These are phyloP conservation scores for Oscheius sp. DNA, from an alignment of 2,888 invertebrate species.

Conservation along the genomic window DNA sequence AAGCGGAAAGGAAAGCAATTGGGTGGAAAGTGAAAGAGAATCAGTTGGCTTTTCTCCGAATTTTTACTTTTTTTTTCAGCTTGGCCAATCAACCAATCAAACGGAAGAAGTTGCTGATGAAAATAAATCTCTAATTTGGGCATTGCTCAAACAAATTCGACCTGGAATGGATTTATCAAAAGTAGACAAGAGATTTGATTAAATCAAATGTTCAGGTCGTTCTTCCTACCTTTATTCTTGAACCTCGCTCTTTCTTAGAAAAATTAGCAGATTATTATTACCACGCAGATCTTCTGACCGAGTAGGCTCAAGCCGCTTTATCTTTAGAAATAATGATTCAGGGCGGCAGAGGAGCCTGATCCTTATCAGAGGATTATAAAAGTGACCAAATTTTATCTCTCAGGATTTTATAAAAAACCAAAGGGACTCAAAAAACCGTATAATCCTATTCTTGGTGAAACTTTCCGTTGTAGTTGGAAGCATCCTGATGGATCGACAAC, in stretches of 20 bases:
- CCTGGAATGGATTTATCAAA: slow-evolving; percentile 95
- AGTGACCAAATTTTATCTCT: slow-evolving; percentile 85
- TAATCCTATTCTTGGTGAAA: slow-evolving; percentile 96
- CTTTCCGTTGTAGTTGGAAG: slow-evolving; percentile 90
- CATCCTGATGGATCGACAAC: slow-evolving; percentile 84
- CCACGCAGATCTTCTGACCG: slow-evolving; percentile 86
- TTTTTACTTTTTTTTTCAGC: slow-evolving; percentile 35
- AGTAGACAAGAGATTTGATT: slow-evolving; percentile 75
- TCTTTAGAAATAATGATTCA: slow-evolving; percentile 27
- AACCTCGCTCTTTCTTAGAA: slow-evolving; percentile 93
- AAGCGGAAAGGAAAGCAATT: slow-evolving; percentile 46
- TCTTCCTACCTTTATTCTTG: slow-evolving; percentile 96
- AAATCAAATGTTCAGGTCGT: slow-evolving; percentile 90
- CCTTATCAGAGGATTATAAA: slow-evolving; percentile 87
- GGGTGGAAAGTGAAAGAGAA: slow-evolving; percentile 47
- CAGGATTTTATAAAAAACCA: slow-evolving; percentile 96
- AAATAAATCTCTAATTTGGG: slow-evolving; percentile 93
- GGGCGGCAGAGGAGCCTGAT: slow-evolving; percentile 78
- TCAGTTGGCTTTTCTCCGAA: slow-evolving; percentile 26
- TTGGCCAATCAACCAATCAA: slow-evolving; percentile 74
- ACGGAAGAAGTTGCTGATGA: slow-evolving; percentile 92
- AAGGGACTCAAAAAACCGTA: slow-evolving; percentile 99
- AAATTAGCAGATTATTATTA: slow-evolving; percentile 99
- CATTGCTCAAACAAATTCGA: slow-evolving; percentile 88
- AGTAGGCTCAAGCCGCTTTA: slow-evolving; percentile 76